phyloP scores from a whole-genome alignment of 2,113 vertebrate species.

The Megalops atlanticus region DNA sequence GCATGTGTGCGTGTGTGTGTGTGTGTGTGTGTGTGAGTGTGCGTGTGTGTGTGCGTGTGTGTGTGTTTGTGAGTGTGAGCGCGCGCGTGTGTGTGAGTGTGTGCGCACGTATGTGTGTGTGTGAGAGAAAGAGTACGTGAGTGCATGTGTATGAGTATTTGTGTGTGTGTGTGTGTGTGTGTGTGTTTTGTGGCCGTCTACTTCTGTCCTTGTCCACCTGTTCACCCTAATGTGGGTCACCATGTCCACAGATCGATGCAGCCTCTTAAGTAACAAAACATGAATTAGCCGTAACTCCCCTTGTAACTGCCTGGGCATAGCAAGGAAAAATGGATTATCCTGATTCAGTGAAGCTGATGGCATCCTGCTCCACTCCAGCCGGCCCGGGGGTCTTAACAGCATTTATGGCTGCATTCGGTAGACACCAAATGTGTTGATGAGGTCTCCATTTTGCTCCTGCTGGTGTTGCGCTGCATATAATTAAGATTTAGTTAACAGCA shows the following conservation, averaged over 20 bases:
- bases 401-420: too few relatives aligned
- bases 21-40: not conserved
- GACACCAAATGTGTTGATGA: too few relatives aligned
- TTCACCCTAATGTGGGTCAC: not conserved
- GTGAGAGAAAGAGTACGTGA: slow-evolving; percentile 7
- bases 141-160: not conserved
- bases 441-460: too few relatives aligned
- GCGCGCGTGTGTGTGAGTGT: not conserved
- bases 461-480: too few relatives aligned
- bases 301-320: not conserved
- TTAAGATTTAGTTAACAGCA: too few relatives aligned
- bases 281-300: not conserved
- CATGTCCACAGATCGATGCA: not conserved
- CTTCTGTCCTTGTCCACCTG: not conserved
- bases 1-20: not conserved
- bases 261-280: not conserved
- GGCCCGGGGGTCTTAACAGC: too few relatives aligned
- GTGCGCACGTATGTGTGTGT: not conserved
- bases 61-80: not conserved
- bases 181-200: slow-evolving; percentile 27
- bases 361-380: too few relatives aligned
- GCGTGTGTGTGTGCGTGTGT: not conserved
- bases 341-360: too few relatives aligned
- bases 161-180: slow-evolving; percentile 40
- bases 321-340: too few relatives aligned